These are phyloP conservation scores for Luidia sarsii DNA, from an alignment of 53 echinoderm and acorn worm genomes.

Conservation along the genomic window DNA sequence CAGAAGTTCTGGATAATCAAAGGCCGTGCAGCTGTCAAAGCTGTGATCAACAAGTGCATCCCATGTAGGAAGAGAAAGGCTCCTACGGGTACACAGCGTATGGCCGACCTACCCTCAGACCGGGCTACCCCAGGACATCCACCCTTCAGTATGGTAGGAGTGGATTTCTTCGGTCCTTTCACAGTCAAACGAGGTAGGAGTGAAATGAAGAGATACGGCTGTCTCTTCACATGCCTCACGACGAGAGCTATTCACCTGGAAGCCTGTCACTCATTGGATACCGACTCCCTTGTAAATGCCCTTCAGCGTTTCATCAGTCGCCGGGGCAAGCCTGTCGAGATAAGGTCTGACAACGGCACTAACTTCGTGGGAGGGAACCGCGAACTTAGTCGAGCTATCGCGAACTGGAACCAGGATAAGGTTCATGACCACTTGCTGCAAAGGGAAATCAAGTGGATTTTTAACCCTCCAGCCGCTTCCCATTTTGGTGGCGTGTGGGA, in stretches of 20 bases:
- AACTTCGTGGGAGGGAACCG: too few relatives aligned
- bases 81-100: background rate
- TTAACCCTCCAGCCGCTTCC: too few relatives aligned
- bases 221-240: slow-evolving; percentile 24
- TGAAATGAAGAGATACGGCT: slow-evolving; percentile 19
- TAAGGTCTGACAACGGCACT: too few relatives aligned
- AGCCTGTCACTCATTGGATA: background rate
- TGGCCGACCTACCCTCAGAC: slow-evolving; percentile 2
- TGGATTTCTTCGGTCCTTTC: slow-evolving; percentile 6
- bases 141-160: too few relatives aligned
- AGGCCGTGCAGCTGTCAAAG: background rate
- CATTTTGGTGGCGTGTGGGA: slow-evolving; percentile 5
- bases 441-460: too few relatives aligned
- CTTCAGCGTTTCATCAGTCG: too few relatives aligned
- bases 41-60: background rate
- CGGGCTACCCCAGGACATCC: background rate
- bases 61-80: slow-evolving; percentile 5
- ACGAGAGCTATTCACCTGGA: slow-evolving; percentile 24
- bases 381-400: too few relatives aligned
- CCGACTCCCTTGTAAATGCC: too few relatives aligned
- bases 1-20: background rate
- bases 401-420: too few relatives aligned
- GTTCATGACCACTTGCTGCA: too few relatives aligned
- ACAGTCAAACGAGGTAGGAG: background rate
- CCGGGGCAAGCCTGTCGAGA: too few relatives aligned